Conservation (phyloP, 2,888 invertebrate species). For the Mimas tiliae region DNA sequence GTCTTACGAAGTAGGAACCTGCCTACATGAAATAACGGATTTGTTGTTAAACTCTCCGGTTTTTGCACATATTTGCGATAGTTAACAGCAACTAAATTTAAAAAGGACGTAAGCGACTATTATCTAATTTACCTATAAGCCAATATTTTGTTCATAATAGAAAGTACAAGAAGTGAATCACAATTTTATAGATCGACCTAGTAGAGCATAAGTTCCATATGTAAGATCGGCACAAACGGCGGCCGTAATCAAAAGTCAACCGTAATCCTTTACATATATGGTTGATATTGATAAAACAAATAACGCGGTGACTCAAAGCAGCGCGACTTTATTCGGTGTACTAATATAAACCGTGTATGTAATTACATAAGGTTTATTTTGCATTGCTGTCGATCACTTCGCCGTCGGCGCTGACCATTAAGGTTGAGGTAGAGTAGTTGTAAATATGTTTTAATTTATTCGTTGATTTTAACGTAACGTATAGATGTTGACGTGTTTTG, state of each 20-base stretch:
- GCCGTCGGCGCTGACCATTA: background rate
- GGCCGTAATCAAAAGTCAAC: background rate
- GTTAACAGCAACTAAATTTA: background rate
- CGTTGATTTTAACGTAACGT: constrained; percentile 53
- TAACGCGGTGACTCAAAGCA: background rate
- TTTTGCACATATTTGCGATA: too few relatives aligned
- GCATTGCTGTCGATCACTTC: background rate
- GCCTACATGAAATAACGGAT: too few relatives aligned
- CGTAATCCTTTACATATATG: background rate
- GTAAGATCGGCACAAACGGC: background rate
- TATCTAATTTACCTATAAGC: background rate
- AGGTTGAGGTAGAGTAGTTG: constrained; percentile 30
- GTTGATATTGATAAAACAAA: background rate
- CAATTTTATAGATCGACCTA: constrained; percentile 28
- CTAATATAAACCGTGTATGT: too few relatives aligned
- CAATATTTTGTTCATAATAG: constrained; percentile 2
- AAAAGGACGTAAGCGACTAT: constrained; percentile 1
- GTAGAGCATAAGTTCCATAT: constrained; percentile 23
- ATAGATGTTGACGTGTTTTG: constrained; percentile 66
- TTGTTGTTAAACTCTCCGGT: too few relatives aligned
- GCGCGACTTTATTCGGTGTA: background rate
- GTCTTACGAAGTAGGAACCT: too few relatives aligned
- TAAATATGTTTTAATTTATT: constrained; percentile 60
- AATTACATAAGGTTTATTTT: background rate
- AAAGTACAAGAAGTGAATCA: constrained; percentile 23